Conservation (phyloP, 2,113 vertebrate genomes). For the Collichthys lucidus region DNA sequence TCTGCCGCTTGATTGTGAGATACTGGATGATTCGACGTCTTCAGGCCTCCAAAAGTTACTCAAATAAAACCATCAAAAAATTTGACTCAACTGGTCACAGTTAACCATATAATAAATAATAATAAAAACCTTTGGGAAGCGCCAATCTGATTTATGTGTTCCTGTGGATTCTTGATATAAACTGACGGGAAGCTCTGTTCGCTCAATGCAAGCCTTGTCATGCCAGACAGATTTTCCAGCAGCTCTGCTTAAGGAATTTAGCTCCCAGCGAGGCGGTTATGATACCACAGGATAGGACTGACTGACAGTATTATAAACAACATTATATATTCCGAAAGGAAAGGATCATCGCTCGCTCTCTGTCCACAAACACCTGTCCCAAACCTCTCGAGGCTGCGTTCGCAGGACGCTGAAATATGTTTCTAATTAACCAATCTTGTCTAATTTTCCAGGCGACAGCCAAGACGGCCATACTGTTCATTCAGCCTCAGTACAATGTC, state of each 20-base stretch:
- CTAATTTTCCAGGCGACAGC: constrained; percentile 91
- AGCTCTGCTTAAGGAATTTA: not conserved
- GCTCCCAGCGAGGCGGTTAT: constrained; percentile 5
- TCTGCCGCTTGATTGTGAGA: not conserved
- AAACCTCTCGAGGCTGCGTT: not conserved
- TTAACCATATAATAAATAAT: no score
- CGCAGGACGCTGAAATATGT: not conserved
- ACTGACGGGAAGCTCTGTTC: not conserved
- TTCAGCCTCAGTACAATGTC: constrained; percentile 97
- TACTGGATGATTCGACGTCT: no score
- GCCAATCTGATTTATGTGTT: not conserved
- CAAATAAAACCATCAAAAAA: no score
- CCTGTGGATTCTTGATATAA: not conserved
- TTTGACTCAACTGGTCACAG: no score
- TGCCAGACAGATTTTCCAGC: constrained; percentile 10
- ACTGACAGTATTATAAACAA: not conserved
- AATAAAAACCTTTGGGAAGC: not conserved
- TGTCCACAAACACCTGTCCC: not conserved
- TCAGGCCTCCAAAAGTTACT: no score
- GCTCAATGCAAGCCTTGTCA: constrained; percentile 49
- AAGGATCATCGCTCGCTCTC: not conserved
- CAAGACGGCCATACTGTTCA: constrained; percentile 97
- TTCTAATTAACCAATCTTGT: constrained; percentile 28
- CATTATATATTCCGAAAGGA: not conserved
- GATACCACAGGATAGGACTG: not conserved